These are phyloP conservation scores for Drosophila sproati DNA, from an alignment of 1,140 invertebrate genomes.

Conservation along the genomic window DNA sequence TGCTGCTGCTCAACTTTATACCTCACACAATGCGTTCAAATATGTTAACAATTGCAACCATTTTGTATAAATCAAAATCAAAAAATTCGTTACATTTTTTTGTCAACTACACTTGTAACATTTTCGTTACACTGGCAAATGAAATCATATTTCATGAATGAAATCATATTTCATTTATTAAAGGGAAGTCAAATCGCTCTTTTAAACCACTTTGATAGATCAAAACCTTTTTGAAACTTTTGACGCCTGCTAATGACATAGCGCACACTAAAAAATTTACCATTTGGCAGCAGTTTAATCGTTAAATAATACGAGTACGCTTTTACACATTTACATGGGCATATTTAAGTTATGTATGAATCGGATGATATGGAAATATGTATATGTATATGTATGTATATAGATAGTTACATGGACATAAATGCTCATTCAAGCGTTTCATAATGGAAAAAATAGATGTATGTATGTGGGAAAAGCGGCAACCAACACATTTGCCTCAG, in stretches of 20 bases:
- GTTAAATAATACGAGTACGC: slow-evolving; percentile 44
- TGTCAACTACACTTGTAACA: background rate
- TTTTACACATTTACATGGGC: slow-evolving; percentile 21
- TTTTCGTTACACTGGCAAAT: slow-evolving; percentile 1
- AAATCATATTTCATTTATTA: slow-evolving; percentile 6
- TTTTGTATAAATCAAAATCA: slow-evolving; percentile 6
- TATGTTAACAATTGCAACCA: slow-evolving; percentile 18
- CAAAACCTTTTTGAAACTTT: slow-evolving; percentile 8
- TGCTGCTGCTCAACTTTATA: slow-evolving; percentile 19
- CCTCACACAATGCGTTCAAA: background rate
- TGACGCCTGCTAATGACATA: slow-evolving; percentile 20
- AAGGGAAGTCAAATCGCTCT: slow-evolving; percentile 15
- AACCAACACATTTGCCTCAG: slow-evolving; percentile 67
- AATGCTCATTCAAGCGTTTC: slow-evolving; percentile 77
- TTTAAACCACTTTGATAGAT: slow-evolving; percentile 19
- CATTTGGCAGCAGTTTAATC: slow-evolving; percentile 39
- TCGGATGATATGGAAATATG: too few species aligned
- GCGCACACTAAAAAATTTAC: slow-evolving; percentile 21
- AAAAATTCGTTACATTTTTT: slow-evolving; percentile 3
- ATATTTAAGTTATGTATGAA: slow-evolving; percentile 43
- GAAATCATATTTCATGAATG: background rate
- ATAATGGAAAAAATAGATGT: slow-evolving; percentile 57
- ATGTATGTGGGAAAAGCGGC: slow-evolving; percentile 53
- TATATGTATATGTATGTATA: background rate
- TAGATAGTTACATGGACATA: slow-evolving; percentile 39